Evolutionary conservation across 23 tunicate species (phyloP), one percentile per base, ranked within the genome.

Genomic region (Styela plicata): DNA sequence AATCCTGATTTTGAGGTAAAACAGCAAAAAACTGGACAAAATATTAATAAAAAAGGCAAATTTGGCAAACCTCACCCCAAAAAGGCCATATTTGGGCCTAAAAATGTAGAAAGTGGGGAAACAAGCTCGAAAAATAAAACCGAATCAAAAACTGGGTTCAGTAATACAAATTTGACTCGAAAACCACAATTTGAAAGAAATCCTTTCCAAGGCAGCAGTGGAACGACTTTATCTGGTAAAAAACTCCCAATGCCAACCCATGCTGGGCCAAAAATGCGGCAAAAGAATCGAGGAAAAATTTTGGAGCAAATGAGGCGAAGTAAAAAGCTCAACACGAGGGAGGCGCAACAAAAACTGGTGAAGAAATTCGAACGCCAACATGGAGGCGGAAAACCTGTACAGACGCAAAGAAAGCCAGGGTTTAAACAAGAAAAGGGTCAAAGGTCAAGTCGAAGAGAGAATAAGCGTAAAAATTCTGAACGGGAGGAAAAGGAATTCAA

Each of bases 221-320:
- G 93, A 24, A 71, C 74, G 36, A 88, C 93, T 1, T 30, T 79
- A 2, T 32, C 79, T 17, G 98, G 98, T 23, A 93, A 93, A 66
- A 93, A 93, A 63, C 52, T 88, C 74, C 78, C 80, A 63, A 78
- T 85, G 85, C 84, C 94, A 61, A 84, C 87, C 34, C 97, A 91
- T 63, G n/a, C 89, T 18, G 96, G 97, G 19, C 85, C 94, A 0
- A 96, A 96, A 86, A 96, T 96, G 52, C 88, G 99, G 24, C 52
- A 88, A 31, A 82, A 91, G 28, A 77, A 96, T 66, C 88, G 88
- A 44, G 88, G 97, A n/a, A 70, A 91, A 52, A 84, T 96, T 16
- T 29, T 93, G 63, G 93, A 88, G 3, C 86, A 83, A 69, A 35
- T 93, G 25, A 62, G 83, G 69, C 62, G 74, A 29, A 88, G 93